Base-by-base conservation (phyloP, 2,113 vertebrate species). In the Entosphenus tridentatus region DNA sequence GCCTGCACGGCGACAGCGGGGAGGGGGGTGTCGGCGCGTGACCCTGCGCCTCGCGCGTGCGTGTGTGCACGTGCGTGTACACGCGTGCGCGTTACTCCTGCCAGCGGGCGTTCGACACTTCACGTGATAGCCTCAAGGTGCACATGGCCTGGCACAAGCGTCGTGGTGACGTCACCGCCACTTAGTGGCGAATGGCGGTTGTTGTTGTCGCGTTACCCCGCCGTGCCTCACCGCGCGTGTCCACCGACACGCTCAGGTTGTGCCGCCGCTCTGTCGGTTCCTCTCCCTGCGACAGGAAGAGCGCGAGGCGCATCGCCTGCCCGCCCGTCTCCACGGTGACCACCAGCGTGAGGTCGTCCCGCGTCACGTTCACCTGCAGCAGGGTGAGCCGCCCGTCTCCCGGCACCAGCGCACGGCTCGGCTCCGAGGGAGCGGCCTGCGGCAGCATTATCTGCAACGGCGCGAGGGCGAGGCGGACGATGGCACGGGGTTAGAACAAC, bases 341-440 rank as follows among this genome's bases (percentile, higher is more conserved):
- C 62, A 65, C 62, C n/a, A 65, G 62, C 62, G 62, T 21, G 8
- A 21, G n/a, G 62, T 65, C 62, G 21, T 65, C 62, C 62, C 62
- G 62, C n/a, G 62, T 65, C 8, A 65, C 21, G 21, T 65, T 65
- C n/a, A 65, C 62, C n/a, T n/a, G n/a, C 21, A 65, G n/a, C 62
- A 65, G n/a, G n/a, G 62, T 65, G 62, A 65, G 62, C n/a, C 21
- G n/a, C 21, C 62, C 62, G 11, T 65, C 62, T 65, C n/a, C 62
- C n/a, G 62, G 21, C n/a, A 65, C 21, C 21, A 16, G 8, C 10
- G 62, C 21, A n/a, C 62, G 21, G 9, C n/a, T 65, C 21, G 10
- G n/a, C n/a, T n/a, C 62, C 9, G 62, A 65, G 62, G 62, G n/a
- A 65, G 62, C 62, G n/a, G 62, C 9, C 21, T 11, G 62, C n/a